Evolutionary conservation across 2,888 invertebrate genomes (phyloP).

Genomic region (Heteromurus nitidus): DNA sequence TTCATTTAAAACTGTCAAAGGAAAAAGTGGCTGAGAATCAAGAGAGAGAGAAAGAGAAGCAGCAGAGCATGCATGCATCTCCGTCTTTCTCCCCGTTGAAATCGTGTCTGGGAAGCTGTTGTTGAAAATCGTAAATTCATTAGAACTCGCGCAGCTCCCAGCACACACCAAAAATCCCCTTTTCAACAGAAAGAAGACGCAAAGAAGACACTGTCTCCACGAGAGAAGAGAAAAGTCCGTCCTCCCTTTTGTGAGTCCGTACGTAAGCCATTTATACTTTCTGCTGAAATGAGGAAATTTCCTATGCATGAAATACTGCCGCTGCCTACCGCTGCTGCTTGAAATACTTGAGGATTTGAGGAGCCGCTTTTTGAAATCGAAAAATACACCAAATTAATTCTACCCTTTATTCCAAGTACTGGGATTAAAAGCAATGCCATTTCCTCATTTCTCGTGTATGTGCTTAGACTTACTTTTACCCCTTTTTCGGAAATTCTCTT

Average conservation of each 20-base stretch:
- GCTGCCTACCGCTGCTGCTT: not conserved
- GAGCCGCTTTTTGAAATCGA: not conserved
- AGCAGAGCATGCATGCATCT: too few relatives aligned
- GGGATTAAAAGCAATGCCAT: not conserved
- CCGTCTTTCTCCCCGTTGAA: not conserved
- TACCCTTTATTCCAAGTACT: not conserved
- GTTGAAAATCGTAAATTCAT: constrained; percentile 22
- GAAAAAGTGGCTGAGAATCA: not conserved
- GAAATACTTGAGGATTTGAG: not conserved
- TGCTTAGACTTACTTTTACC: too few relatives aligned
- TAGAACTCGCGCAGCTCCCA: not conserved
- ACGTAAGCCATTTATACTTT: not conserved
- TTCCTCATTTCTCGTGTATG: not conserved
- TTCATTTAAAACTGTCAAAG: too few relatives aligned
- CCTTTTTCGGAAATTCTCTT: too few relatives aligned
- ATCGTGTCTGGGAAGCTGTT: too few relatives aligned
- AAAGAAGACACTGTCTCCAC: not conserved
- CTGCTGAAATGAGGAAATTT: not conserved
- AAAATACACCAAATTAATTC: not conserved
- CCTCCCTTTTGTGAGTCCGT: too few relatives aligned
- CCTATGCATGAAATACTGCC: constrained; percentile 7
- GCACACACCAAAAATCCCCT: not conserved
- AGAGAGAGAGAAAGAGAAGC: too few relatives aligned
- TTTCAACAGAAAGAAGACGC: not conserved
- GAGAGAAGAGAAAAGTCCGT: not conserved